These are phyloP conservation scores for Ceratina calcarata DNA, from an alignment of 1,140 invertebrate species.

Conservation along the genomic window DNA sequence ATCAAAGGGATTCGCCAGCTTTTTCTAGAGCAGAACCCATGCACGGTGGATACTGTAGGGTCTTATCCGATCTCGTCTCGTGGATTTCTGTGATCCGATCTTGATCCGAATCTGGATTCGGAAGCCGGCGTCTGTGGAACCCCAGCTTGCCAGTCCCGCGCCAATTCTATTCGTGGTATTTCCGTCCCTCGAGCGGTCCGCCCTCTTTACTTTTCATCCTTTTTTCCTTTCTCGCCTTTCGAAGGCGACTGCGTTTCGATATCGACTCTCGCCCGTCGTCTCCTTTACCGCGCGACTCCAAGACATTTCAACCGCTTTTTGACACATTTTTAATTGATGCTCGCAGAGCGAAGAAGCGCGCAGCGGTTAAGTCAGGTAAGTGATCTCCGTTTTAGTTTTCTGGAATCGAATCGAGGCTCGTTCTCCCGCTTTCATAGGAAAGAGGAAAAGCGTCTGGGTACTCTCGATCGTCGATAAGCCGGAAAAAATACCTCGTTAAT, in stretches of 20 bases:
- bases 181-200: constrained; percentile 20
- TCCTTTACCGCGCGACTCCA: neutral
- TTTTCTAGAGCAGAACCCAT: constrained; percentile 23
- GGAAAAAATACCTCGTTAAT: constrained; percentile 45
- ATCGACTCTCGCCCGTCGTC: neutral
- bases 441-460: constrained; percentile 17
- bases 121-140: constrained; percentile 12
- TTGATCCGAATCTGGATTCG: constrained; percentile 60
- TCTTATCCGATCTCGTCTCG: constrained; percentile 67
- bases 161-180: constrained; percentile 29
- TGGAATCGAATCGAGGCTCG: neutral
- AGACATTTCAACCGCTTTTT: neutral
- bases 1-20: no score
- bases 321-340: neutral
- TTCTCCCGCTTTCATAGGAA: neutral
- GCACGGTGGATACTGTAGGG: constrained; percentile 18
- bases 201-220: neutral
- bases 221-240: constrained; percentile 2
- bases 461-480: constrained; percentile 16
- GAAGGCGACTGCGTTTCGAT: neutral
- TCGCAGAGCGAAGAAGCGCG: no score
- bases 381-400: neutral
- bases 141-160: constrained; percentile 18
- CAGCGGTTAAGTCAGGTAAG: no score
- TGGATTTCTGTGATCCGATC: constrained; percentile 63